Evolutionary conservation across 23 tunicate genomes (phyloP), one percentile per base, ranked within the genome.

Genomic region (Botrylloides violaceus): DNA sequence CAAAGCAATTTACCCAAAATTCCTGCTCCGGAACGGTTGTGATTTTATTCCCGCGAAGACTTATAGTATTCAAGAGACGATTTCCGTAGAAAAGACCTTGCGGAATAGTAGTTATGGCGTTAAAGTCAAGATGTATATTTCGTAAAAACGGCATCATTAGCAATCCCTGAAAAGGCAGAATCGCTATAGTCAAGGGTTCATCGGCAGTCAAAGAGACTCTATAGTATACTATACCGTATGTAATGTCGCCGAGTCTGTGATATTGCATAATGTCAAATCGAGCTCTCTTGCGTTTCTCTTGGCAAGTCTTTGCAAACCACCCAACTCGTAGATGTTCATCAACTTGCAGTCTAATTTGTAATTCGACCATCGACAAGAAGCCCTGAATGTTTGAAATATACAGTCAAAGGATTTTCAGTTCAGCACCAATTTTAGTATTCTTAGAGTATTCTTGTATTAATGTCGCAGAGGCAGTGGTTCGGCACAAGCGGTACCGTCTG

Each of bases 321-420:
- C 74, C 18, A 68, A 5, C 6, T 27, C 5, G 37, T 23, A 27
- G 22, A 68, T 39, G 74, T 68, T 43, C 58, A 23, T 43, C 24
- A 68, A 68, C 28, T 68, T 68, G 57, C 74, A 68, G 29, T 68
- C 74, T 19, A 68, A 43, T 68, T 68, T 68, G 20, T 43, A 56
- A 35, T 36, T 27, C 37, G 1, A 32, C 74, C 74, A 68, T 18
- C 58, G 57, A 68, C 74, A 68, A 35, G 53, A 15, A n/a, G n/a
- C n/a, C n/a, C n/a, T n/a, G n/a, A n/a, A n/a, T n/a, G n/a, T n/a
- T n/a, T n/a, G n/a, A n/a, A n/a, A n/a, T n/a, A n/a, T n/a, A n/a
- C n/a, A n/a, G n/a, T n/a, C n/a, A n/a, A n/a, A n/a, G n/a, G n/a
- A n/a, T n/a, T n/a, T n/a, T n/a, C n/a, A n/a, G n/a, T n/a, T n/a